Percentiles rank a stretch among this genome's conserved stretches.
These are phyloP conservation scores for Halichondria panicea DNA, from an alignment of 37 sponge, comb jelly and placozoan species.

Conservation along the genomic window DNA sequence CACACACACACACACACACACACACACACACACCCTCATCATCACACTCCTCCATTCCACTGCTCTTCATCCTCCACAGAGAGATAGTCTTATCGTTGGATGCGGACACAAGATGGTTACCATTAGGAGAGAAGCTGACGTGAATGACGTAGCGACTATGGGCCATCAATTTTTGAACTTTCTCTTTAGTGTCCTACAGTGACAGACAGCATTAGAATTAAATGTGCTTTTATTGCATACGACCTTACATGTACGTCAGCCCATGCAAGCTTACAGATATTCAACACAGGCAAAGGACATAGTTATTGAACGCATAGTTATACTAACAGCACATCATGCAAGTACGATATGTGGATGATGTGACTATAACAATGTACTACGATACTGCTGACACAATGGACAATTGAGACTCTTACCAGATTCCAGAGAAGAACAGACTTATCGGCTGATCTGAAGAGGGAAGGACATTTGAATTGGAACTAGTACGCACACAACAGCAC, in stretches of 20 bases:
- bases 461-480: not conserved
- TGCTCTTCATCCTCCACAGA: conserved; percentile 37
- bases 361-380: not conserved
- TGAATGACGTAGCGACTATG: conserved; percentile 57
- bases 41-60: not conserved
- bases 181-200: not conserved
- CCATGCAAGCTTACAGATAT: too few species aligned
- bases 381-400: not conserved
- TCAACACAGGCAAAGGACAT: too few species aligned
- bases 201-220: not conserved
- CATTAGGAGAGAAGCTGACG: conserved; percentile 62
- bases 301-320: too few species aligned
- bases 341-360: too few species aligned
- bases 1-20: not conserved
- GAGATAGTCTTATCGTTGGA: conserved; percentile 66
- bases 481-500: too few species aligned
- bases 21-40: not conserved
- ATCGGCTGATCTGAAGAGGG: conserved; percentile 48
- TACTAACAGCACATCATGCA: too few species aligned
- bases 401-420: conserved; percentile 27
- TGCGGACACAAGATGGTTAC: conserved; percentile 36
- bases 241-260: too few species aligned
- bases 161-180: conserved; percentile 3
- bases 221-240: not conserved
- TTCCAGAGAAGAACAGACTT: conserved; percentile 58